Percentiles rank a stretch among this genome's conserved stretches.
Conservation (phyloP, 1,140 invertebrate species). For the Drosophila kikkawai region DNA sequence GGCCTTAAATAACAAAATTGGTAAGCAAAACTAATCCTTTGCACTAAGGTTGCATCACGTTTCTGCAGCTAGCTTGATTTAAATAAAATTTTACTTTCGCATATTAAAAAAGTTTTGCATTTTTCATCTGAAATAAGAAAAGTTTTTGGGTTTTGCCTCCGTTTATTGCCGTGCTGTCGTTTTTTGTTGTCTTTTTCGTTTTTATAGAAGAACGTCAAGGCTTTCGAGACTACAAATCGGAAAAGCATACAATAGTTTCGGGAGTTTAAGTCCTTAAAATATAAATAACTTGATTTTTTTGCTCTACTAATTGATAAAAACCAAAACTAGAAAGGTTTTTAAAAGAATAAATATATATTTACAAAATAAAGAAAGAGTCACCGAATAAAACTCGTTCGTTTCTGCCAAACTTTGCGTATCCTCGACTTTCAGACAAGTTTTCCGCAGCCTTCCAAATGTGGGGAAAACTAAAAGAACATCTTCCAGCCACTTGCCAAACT, state of each 20-base stretch:
- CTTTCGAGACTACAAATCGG: slow-evolving; percentile 3
- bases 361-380: background rate
- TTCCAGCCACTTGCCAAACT: slow-evolving; percentile 43
- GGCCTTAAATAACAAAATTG: slow-evolving; percentile 41
- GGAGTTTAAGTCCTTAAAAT: background rate
- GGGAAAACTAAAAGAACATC: slow-evolving; percentile 40
- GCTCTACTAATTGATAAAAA: background rate
- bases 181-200: slow-evolving; percentile 35
- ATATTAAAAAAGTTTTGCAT: slow-evolving; percentile 82
- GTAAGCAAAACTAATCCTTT: slow-evolving; percentile 1
- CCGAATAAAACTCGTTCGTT: background rate
- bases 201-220: background rate
- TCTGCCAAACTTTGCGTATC: slow-evolving; percentile 8
- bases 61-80: slow-evolving; percentile 69
- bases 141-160: slow-evolving; percentile 54
- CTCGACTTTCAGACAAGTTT: slow-evolving; percentile 32
- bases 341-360: background rate
- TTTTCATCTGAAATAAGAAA: slow-evolving; percentile 79
- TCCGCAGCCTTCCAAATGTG: slow-evolving; percentile 26
- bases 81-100: slow-evolving; percentile 80
- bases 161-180: slow-evolving; percentile 15
- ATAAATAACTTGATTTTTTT: too few relatives aligned
- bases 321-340: background rate
- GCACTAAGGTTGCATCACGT: slow-evolving; percentile 22
- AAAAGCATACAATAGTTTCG: background rate